Percentiles rank a stretch among this genome's conserved stretches.
Evolutionary conservation across 2,888 invertebrate species (phyloP).

Genomic region (Taenaris catops): DNA sequence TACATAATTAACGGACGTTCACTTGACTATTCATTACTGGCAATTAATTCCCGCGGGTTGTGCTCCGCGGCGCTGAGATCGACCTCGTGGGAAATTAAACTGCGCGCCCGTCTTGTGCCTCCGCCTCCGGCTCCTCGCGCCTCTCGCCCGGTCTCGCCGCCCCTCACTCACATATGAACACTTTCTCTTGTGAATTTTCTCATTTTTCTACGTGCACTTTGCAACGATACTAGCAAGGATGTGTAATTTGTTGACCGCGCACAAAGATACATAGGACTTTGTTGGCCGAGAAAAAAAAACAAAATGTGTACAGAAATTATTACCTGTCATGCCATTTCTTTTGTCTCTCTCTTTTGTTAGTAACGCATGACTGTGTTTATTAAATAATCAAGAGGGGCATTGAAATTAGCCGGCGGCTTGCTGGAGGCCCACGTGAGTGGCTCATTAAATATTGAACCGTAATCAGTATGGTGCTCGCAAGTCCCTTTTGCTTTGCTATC

Average conservation of each 20-base stretch:
- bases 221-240: constrained; percentile 32
- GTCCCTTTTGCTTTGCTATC: constrained; percentile 47
- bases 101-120: constrained; percentile 72
- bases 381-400: constrained; percentile 58
- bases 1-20: constrained; percentile 75
- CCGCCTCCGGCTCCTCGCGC: constrained; percentile 42
- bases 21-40: constrained; percentile 79
- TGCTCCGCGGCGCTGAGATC: constrained; percentile 75
- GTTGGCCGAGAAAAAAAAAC: constrained; percentile 21
- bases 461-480: constrained; percentile 65
- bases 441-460: constrained; percentile 74
- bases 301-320: constrained; percentile 27
- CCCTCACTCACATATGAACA: constrained; percentile 64
- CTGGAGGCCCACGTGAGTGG: constrained; percentile 56
- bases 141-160: constrained; percentile 34
- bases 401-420: constrained; percentile 66
- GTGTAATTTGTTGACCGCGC: constrained; percentile 27
- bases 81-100: constrained; percentile 81
- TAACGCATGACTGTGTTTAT: constrained; percentile 30
- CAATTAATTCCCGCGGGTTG: constrained; percentile 79
- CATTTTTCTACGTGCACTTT: constrained; percentile 54
- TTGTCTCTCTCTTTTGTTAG: constrained; percentile 27
- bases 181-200: constrained; percentile 64
- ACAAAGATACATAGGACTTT: constrained; percentile 20
- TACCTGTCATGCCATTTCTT: constrained; percentile 24